phyloP scores from a whole-genome alignment of 1,140 invertebrate genomes.

The Musca domestica region DNA sequence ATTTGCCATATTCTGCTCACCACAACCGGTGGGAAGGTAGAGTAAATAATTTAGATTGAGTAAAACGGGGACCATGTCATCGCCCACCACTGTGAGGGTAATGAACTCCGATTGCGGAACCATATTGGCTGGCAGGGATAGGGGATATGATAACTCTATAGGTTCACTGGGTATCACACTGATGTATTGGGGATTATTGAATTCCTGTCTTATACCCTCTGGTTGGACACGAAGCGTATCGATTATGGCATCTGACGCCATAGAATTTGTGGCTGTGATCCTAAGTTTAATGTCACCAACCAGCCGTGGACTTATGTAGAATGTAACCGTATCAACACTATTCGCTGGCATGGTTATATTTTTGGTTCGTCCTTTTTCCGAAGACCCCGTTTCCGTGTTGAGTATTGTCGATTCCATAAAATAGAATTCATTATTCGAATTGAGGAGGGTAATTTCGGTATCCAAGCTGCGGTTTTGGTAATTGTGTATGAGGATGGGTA shows the following conservation, averaged over 20 bases:
- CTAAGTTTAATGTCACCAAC: not conserved
- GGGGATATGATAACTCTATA: slow-evolving; percentile 59
- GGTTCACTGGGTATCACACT: slow-evolving; percentile 63
- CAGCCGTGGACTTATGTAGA: not conserved
- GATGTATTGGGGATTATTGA: slow-evolving; percentile 72
- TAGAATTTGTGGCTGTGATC: not conserved
- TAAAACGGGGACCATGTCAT: slow-evolving; percentile 73
- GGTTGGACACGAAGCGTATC: slow-evolving; percentile 49
- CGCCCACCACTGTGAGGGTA: slow-evolving; percentile 74
- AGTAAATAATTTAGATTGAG: slow-evolving; percentile 74
- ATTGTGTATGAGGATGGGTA: slow-evolving; percentile 51
- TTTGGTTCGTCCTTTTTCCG: slow-evolving; percentile 65
- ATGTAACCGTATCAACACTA: slow-evolving; percentile 54
- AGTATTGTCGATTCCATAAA: slow-evolving; percentile 65
- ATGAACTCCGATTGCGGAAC: slow-evolving; percentile 69
- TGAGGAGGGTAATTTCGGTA: slow-evolving; percentile 81
- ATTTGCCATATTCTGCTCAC: slow-evolving; percentile 95
- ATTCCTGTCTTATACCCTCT: slow-evolving; percentile 76
- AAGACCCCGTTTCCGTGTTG: slow-evolving; percentile 43
- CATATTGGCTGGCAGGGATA: slow-evolving; percentile 70
- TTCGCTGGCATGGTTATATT: slow-evolving; percentile 65
- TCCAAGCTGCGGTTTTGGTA: slow-evolving; percentile 62
- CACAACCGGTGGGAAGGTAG: slow-evolving; percentile 83
- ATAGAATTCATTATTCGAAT: slow-evolving; percentile 74
- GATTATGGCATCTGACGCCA: slow-evolving; percentile 50